These are phyloP conservation scores for Synanthedon vespiformis DNA, from an alignment of 2,888 invertebrate genomes.

Conservation along the genomic window DNA sequence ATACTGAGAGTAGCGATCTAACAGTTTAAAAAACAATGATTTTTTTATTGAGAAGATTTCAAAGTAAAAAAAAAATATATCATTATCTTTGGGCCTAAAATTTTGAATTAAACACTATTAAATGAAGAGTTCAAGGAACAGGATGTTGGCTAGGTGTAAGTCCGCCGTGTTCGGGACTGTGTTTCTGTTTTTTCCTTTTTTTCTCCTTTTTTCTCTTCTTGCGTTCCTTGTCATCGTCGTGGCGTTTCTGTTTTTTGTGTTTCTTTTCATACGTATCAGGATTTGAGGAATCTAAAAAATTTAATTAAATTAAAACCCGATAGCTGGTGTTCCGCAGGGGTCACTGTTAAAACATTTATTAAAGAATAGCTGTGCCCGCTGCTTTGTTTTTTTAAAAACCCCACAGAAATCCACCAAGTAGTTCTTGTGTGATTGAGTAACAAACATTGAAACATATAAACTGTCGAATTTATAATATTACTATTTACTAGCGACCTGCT, in stretches of 20 bases:
- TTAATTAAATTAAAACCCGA: too few species aligned
- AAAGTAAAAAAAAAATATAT: not conserved
- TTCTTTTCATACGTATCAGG: conserved; percentile 93
- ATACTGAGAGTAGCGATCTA: too few species aligned
- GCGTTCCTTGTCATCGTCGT: conserved; percentile 93
- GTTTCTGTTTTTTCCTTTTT: conserved; percentile 94
- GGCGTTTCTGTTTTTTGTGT: conserved; percentile 93
- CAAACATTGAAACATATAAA: too few species aligned
- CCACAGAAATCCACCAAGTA: too few species aligned
- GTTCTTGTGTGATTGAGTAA: too few species aligned
- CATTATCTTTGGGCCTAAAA: conserved; percentile 40
- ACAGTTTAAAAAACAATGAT: too few species aligned
- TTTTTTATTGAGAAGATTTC: not conserved
- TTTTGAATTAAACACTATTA: conserved; percentile 13
- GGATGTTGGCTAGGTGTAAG: conserved; percentile 64
- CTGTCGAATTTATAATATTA: too few species aligned
- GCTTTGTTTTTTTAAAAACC: too few species aligned
- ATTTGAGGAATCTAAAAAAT: conserved; percentile 67
- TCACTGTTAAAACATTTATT: too few species aligned
- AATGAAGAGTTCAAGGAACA: conserved; percentile 24
- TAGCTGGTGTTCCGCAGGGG: too few species aligned
- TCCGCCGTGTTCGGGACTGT: conserved; percentile 88
- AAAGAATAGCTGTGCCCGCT: too few species aligned
- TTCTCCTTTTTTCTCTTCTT: conserved; percentile 96
- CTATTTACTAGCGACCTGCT: too few species aligned